Evolutionary conservation across 2,888 invertebrate genomes (phyloP).

Genomic region (Ormyrus labotus): DNA sequence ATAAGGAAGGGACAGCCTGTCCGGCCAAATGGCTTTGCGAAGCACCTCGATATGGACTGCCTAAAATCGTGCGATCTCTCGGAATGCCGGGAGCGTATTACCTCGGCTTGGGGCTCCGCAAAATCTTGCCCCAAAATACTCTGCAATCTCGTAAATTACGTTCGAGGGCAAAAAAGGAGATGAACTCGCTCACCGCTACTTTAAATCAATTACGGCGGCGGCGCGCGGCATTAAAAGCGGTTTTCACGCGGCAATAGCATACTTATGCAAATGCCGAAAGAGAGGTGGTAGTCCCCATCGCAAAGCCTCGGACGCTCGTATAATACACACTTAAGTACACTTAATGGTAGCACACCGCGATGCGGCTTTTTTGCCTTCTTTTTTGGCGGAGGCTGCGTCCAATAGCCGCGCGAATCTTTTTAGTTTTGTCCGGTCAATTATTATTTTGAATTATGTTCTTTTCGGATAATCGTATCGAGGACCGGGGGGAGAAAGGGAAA

Average conservation of each 20-base stretch:
- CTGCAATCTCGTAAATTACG: slow-evolving; percentile 37
- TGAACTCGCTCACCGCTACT: slow-evolving; percentile 9
- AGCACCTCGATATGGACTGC: too few species aligned
- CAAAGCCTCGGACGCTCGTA: too few species aligned
- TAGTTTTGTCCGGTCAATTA: slow-evolving; percentile 6
- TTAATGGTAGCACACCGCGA: slow-evolving; percentile 3
- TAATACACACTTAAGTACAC: slow-evolving; percentile 18
- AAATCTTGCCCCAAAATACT: not conserved
- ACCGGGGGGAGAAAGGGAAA: too few species aligned
- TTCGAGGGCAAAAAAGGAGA: not conserved
- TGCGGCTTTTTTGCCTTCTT: slow-evolving; percentile 18
- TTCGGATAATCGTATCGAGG: not conserved
- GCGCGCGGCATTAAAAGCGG: slow-evolving; percentile 14
- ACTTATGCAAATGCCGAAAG: slow-evolving; percentile 38
- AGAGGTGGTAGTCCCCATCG: not conserved
- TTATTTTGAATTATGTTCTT: slow-evolving; percentile 35
- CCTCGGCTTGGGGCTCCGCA: too few species aligned
- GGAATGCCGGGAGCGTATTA: too few species aligned
- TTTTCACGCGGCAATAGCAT: slow-evolving; percentile 44
- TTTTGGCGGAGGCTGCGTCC: not conserved
- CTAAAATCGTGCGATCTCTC: too few species aligned
- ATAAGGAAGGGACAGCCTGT: too few species aligned
- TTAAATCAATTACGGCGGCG: slow-evolving; percentile 46
- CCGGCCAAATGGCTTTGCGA: too few species aligned
- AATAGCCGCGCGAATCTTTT: not conserved